Base-by-base conservation (phyloP, 2,888 invertebrate species). In the Leistus spinibarbis region DNA sequence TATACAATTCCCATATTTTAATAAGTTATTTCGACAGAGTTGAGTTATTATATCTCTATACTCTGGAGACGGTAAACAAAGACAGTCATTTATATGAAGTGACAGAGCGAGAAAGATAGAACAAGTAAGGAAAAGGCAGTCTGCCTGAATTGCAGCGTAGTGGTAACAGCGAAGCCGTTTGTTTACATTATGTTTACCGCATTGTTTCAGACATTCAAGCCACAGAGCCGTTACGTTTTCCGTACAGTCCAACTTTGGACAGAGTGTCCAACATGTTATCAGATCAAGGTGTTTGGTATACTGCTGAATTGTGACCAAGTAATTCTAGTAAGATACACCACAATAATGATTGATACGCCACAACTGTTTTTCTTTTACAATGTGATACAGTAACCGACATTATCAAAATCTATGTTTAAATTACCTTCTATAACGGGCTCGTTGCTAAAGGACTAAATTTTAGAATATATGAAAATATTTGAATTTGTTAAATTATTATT, bases 171-270 rank as follows among this genome's bases (percentile, higher is more conserved):
- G 57, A 27, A 73, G 27, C 40, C 67, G 60, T 73, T 72, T 73
- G 67, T 67, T 73, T 53, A 73, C 57, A 27, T 72, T 72, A 69
- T 69, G 60, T 69, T 54, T 71, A 23, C 54, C 40, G 64, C 67
- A 73, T 73, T 73, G 73, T 73, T 73, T 22, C 62, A 73, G 73
- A 73, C 23, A 60, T 73, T 54, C 73, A 73, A 60, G 73, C 73
- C 62, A 73, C 73, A 60, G 73, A 67, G 67, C 73, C 73, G 24
- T 67, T 73, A 7, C 67, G 60, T 22, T 27, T 54, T 54, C 64
- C 19, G 22, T 23, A 54, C 62, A 23, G 19, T 17, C 53, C 20
- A 22, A 57, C 7, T 67, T 27, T 40, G 64, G 19, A 69, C 62
- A 72, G 60, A 19, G 10, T 60, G 60, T 20, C 60, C 60, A 20